phyloP scores from a whole-genome alignment of 2,797 vertebrate species.

The Sparidentex hasta region DNA sequence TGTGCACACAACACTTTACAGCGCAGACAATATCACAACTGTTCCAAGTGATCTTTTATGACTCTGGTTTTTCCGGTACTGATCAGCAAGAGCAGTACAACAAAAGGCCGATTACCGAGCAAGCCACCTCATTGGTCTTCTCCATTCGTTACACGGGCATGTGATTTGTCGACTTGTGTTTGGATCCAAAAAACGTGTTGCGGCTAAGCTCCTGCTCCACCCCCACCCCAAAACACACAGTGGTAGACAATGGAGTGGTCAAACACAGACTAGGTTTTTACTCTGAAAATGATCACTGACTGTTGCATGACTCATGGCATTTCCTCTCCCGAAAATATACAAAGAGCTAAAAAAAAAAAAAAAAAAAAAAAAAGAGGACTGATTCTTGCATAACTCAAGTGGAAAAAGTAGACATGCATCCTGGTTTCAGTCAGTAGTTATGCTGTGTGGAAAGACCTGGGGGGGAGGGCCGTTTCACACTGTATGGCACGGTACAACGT shows the following conservation, averaged over 20 bases:
- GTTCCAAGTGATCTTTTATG: slow-evolving; percentile 41
- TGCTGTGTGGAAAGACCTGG: background rate
- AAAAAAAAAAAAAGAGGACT: fast-evolving
- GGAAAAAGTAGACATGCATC: slow-evolving; percentile 3
- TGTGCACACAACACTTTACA: slow-evolving; percentile 51
- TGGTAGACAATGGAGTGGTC: background rate
- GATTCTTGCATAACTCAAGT: slow-evolving; percentile 39
- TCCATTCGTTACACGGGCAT: slow-evolving; percentile 26
- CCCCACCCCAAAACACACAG: background rate
- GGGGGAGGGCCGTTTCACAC: slow-evolving; percentile 34
- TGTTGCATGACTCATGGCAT: slow-evolving; percentile 59
- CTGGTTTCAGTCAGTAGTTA: slow-evolving; percentile 1
- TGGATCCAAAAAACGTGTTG: slow-evolving; percentile 48
- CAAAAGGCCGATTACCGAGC: slow-evolving; percentile 67
- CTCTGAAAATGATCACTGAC: slow-evolving; percentile 34
- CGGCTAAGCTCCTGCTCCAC: slow-evolving; percentile 19
- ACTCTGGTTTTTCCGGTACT: slow-evolving; percentile 71
- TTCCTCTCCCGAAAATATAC: slow-evolving; percentile 51
- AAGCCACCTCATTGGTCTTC: slow-evolving; percentile 56
- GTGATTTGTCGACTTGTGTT: slow-evolving; percentile 64
- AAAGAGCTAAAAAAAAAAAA: slow-evolving; percentile 16
- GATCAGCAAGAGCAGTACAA: slow-evolving; percentile 44
- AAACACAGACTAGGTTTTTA: slow-evolving; percentile 27
- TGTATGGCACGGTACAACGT: slow-evolving; percentile 4
- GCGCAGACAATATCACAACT: slow-evolving; percentile 53